Percentiles rank a stretch among this genome's conserved stretches.
phyloP scores from a whole-genome alignment of 1,140 invertebrate species.

The Neotoxoptera formosana region DNA sequence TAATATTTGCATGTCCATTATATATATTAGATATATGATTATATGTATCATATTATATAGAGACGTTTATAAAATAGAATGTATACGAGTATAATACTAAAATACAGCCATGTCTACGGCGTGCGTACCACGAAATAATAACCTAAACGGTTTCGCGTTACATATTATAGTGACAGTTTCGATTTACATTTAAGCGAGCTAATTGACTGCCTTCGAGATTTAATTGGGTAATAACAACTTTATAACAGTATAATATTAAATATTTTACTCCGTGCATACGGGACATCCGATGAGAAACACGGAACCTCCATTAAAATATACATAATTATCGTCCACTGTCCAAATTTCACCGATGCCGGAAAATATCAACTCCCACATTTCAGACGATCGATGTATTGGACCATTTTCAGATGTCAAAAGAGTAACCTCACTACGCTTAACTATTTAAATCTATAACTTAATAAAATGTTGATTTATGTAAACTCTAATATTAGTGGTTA shows the following conservation, averaged over 20 bases:
- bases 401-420: neutral
- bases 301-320: neutral
- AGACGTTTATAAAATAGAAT: neutral
- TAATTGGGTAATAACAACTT: neutral
- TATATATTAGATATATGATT: neutral
- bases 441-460: neutral
- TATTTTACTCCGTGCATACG: neutral
- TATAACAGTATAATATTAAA: neutral
- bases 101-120: neutral
- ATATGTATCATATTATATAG: neutral
- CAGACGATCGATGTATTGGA: neutral
- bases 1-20: neutral
- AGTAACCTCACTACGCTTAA: neutral
- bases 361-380: neutral
- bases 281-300: neutral
- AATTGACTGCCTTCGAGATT: conserved; percentile 2
- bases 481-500: no score
- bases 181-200: conserved; percentile 5
- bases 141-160: neutral
- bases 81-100: neutral
- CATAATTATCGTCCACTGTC: neutral
- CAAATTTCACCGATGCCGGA: neutral
- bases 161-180: neutral
- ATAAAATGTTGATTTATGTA: neutral
- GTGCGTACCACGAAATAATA: neutral